Base-by-base conservation (phyloP, 2,888 invertebrate species). In the Aromia moschata region DNA sequence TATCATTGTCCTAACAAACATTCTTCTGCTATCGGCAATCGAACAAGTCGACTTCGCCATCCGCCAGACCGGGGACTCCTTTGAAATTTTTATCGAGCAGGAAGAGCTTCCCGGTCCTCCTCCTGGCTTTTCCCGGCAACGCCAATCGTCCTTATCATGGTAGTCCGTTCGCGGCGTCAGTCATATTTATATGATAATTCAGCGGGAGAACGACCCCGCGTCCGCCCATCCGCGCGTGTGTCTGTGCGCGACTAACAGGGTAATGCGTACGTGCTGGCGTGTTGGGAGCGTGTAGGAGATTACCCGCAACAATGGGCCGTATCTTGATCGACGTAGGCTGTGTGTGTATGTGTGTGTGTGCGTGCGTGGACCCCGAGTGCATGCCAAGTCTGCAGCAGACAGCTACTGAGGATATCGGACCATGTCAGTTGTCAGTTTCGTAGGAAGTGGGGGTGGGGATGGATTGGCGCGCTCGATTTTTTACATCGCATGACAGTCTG, bases 271-370 rank as follows among this genome's bases (percentile, higher is more conserved):
- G 43, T 41, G 14, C 20, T 44, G 52, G 57, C 62, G 69, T 70
- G 68, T 68, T 66, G 67, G 73, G 72, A 73, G 77, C 72, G 78
- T 78, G 79, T 69, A 72, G 60, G 76, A 79, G 79, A 79, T 79
- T 79, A 79, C 71, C 71, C 68, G 64, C 67, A 72, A 77, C 76
- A 77, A 77, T 72, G 68, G 66, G 59, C 70, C 70, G 65, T 78
- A 77, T 78, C 76, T 75, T 68, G 76, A 77, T 77, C 75, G 70
- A 54, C 71, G 71, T 61, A 65, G 70, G 68, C 71, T 65, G 64
- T 70, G 69, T 64, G 67, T 55, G 63, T 53, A 58, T 43, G 37
- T 70, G 69, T n/a, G n/a, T n/a, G n/a, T n/a, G n/a, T n/a, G n/a
- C n/a, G n/a, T n/a, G n/a, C 63, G 67, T 55, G 64, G 54, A 58